phyloP scores from a whole-genome alignment of 2,797 vertebrate species.

The Sebastes baramenuke region DNA sequence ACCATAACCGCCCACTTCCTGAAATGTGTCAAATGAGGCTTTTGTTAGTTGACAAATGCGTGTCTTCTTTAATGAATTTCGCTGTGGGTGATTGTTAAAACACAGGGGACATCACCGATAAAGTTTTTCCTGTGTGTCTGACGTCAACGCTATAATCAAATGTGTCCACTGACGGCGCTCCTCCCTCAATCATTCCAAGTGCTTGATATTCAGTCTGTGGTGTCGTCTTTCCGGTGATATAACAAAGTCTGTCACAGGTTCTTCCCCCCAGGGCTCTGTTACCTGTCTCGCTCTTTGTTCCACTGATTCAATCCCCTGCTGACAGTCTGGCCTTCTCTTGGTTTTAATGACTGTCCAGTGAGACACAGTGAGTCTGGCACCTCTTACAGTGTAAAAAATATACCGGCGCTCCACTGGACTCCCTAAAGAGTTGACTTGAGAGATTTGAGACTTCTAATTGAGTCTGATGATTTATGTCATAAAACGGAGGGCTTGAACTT shows the following conservation, averaged over 20 bases:
- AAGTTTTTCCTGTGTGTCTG: neutral
- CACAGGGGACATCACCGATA: neutral
- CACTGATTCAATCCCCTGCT: constrained; percentile 24
- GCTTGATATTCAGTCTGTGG: constrained; percentile 35
- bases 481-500: too few species aligned
- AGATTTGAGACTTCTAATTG: neutral
- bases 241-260: constrained; percentile 44
- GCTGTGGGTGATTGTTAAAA: neutral
- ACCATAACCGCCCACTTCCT: neutral
- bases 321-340: constrained; percentile 18
- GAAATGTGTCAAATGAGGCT: neutral
- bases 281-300: constrained; percentile 49
- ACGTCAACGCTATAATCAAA: constrained; percentile 25
- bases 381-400: neutral
- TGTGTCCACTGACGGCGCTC: constrained; percentile 4
- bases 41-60: neutral
- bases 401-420: neutral
- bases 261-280: constrained; percentile 40
- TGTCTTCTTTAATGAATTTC: neutral
- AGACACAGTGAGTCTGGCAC: constrained; percentile 11
- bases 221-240: constrained; percentile 55
- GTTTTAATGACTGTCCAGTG: constrained; percentile 27
- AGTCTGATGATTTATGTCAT: too few species aligned
- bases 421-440: neutral
- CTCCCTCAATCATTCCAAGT: constrained; percentile 30